Evolutionary conservation across 2,113 vertebrate species (phyloP), one percentile per base, ranked within the genome.

Genomic region (Phalacrocorax aristotelis): DNA sequence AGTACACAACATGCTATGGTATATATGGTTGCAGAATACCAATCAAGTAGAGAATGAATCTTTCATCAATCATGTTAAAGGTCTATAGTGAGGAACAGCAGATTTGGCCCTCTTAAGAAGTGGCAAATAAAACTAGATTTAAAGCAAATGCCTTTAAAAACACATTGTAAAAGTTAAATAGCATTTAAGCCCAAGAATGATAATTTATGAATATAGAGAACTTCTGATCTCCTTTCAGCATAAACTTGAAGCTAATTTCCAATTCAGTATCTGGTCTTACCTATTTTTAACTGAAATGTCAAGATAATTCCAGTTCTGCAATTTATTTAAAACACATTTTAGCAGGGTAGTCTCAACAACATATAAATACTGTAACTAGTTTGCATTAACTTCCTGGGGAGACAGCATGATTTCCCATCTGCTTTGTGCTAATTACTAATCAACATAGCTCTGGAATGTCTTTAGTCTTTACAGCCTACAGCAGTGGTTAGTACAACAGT

Each of bases 361-460:
- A 94, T 88, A 97, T 94, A 98, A 96, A 98, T 96, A 92, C 81
- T 83, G 88, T 89, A 97, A 94, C 78, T 93, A 94, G 93, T 97
- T 98, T 98, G 93, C 92, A 93, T 95, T 98, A 97, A 90, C 91
- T 89, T 97, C 97, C 97, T 96, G 90, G 91, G 90, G 95, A 97
- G 97, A 97, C 92, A 97, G 91, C 94, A 93, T 94, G 97, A 98
- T 97, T 97, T 92, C 97, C 97, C 98, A 97, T 98, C 97, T 98
- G 97, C 87, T 98, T 98, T 82, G 80, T 92, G 91, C 87, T 98
- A 98, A 97, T 98, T 97, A 97, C 91, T 95, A 98, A 96, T 94
- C 91, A 97, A 95, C 93, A 96, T 54, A 93, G 72, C 76, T 97
- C 95, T 92, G 94, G 82, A 97, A 96, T 70, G 84, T 87, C 81